A percentile compares a stretch with the other conserved stretches of the same genome.
phyloP scores from a whole-genome alignment of 2,797 vertebrate genomes.

The Falco berigora region DNA sequence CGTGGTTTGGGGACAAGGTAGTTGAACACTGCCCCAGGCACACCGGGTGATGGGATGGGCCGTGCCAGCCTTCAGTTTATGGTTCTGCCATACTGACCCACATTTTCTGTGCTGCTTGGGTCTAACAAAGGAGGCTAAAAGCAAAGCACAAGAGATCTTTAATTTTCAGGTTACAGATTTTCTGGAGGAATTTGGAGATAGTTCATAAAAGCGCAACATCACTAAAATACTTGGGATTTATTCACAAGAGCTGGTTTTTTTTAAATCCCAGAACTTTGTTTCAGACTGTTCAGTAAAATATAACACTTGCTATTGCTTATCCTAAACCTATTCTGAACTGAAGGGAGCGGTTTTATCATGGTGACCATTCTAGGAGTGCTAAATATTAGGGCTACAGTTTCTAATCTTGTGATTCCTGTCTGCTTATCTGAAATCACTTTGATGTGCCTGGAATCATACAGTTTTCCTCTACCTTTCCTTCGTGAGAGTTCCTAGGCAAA shows the following conservation, averaged over 20 bases:
- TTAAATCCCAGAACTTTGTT: background rate
- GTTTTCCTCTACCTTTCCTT: background rate
- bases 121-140: background rate
- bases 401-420: background rate
- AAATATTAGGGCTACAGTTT: background rate
- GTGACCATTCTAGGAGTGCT: background rate
- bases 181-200: background rate
- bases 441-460: background rate
- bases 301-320: background rate
- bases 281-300: background rate
- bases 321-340: background rate
- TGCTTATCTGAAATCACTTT: background rate
- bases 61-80: rapidly evolving
- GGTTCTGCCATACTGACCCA: background rate
- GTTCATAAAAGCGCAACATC: background rate
- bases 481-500: background rate
- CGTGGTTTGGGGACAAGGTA: background rate
- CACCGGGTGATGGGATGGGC: background rate
- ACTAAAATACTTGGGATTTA: background rate
- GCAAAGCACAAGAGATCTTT: background rate
- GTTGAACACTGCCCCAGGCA: background rate
- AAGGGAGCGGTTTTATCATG: background rate
- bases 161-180: background rate
- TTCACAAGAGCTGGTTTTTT: background rate
- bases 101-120: background rate